A percentile compares a stretch with the other conserved stretches of the same genome.
Conservation (phyloP, 2,113 vertebrate species). For the Carettochelys insculpta region DNA sequence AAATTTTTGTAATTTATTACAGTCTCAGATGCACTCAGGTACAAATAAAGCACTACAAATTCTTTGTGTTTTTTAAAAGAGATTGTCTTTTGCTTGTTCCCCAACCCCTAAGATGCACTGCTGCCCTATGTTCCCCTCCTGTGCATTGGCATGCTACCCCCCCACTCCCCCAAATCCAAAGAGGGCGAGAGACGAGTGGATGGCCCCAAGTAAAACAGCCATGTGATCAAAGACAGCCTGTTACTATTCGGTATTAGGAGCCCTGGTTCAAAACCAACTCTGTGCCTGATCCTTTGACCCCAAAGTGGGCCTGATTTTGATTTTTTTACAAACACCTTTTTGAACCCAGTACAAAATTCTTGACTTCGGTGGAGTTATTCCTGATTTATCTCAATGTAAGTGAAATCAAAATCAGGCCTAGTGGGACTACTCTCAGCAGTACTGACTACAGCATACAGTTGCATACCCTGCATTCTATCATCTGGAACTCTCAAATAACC, state of each 20-base stretch:
- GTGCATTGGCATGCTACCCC: background rate
- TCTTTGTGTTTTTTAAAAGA: background rate
- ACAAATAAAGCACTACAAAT: background rate
- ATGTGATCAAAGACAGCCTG: background rate
- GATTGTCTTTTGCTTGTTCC: constrained; percentile 10
- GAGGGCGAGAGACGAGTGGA: background rate
- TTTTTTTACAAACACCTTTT: background rate
- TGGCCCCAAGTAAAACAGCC: fast-evolving
- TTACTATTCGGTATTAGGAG: background rate
- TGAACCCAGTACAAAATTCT: background rate
- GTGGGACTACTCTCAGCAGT: background rate
- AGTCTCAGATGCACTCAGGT: background rate
- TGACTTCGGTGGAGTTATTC: background rate
- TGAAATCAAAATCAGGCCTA: background rate
- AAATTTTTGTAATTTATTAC: constrained; percentile 11
- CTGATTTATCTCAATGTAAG: background rate
- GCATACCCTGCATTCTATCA: too few species aligned
- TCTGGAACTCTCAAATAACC: too few species aligned
- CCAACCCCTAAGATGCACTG: background rate
- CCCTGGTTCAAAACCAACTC: background rate
- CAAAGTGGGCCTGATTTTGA: background rate
- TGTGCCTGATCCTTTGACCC: fast-evolving
- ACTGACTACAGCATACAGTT: too few species aligned
- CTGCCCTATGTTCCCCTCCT: fast-evolving
- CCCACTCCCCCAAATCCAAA: background rate